These are phyloP conservation scores for Trachemys scripta DNA, from an alignment of 2,113 vertebrate genomes.

Conservation along the genomic window DNA sequence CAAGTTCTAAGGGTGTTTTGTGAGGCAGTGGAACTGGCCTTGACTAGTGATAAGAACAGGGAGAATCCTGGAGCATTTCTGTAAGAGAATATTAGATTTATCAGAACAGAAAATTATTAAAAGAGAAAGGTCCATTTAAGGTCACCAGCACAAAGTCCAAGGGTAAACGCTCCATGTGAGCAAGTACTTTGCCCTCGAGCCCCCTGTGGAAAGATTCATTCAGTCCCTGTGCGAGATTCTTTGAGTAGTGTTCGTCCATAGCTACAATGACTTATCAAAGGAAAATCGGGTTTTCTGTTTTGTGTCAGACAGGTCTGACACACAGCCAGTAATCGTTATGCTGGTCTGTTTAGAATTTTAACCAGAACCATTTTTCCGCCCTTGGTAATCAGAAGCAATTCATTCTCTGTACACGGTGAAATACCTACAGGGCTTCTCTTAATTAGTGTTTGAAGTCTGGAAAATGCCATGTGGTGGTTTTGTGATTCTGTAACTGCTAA, in stretches of 20 bases:
- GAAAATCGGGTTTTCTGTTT: neutral
- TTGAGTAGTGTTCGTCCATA: neutral
- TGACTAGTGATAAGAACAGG: neutral
- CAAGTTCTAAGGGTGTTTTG: neutral
- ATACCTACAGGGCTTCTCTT: neutral
- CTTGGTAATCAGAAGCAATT: neutral
- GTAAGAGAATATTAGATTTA: neutral
- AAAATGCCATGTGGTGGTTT: neutral
- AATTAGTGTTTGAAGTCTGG: neutral
- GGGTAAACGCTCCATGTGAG: neutral
- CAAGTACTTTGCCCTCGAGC: neutral
- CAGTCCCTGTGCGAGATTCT: neutral
- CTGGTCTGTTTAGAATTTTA: neutral
- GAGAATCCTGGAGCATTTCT: neutral
- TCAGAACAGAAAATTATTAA: neutral
- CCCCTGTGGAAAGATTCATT: neutral
- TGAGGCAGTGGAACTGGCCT: neutral
- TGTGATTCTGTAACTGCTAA: neutral
- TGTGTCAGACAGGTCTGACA: neutral
- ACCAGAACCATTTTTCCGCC: neutral
- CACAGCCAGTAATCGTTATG: neutral
- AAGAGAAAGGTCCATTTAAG: neutral
- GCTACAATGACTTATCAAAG: neutral
- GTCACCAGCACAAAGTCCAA: neutral
- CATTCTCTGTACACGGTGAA: neutral